Base-by-base conservation (phyloP, 2,113 vertebrate genomes). In the Acrocephalus kingi region DNA sequence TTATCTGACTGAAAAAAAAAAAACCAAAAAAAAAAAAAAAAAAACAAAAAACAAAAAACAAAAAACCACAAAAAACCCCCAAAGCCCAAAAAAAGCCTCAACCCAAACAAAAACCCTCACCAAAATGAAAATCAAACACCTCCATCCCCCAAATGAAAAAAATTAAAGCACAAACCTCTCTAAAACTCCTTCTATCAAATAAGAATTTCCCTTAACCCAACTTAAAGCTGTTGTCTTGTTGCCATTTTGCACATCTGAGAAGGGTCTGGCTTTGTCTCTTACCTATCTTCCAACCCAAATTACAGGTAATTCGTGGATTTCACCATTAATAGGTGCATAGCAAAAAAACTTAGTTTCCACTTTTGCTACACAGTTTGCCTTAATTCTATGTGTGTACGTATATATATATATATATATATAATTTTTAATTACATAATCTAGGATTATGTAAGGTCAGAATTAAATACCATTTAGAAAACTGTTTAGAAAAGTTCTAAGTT, bases 21-120 rank as follows among this genome's bases (percentile, higher is more conserved):
- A n/a, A 4, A 31, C 10, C 18, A 25, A 33, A 24, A 23, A n/a
- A n/a, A n/a, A n/a, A n/a, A n/a, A n/a, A n/a, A n/a, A n/a, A n/a
- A n/a, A n/a, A n/a, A n/a, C n/a, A n/a, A 16, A 1, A 19, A 63
- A 58, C 43, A 67, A 20, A 19, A 5, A 52, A 46, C 54, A 58
- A 30, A 2, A 3, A 39, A 11, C 37, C 37, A 39, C 37, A 39
- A 39, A 39, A 39, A 39, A 39, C 37, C 37, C 11, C 37, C 37
- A 39, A 39, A 39, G 11, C 37, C 37, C 37, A 9, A 39, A 39
- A 39, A 39, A 39, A 39, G 37, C 37, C 11, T 11, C 12, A 43
- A 6, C 6, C 20, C 11, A 30, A 43, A 46, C 4, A 39, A 37
- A 67, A 51, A 15, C 4, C 0, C 4, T 9, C 12, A 49, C 15